Percentiles rank a stretch among this genome's conserved stretches.
Evolutionary conservation across 2,113 vertebrate genomes (phyloP).

Genomic region (Hemiscyllium ocellatum): DNA sequence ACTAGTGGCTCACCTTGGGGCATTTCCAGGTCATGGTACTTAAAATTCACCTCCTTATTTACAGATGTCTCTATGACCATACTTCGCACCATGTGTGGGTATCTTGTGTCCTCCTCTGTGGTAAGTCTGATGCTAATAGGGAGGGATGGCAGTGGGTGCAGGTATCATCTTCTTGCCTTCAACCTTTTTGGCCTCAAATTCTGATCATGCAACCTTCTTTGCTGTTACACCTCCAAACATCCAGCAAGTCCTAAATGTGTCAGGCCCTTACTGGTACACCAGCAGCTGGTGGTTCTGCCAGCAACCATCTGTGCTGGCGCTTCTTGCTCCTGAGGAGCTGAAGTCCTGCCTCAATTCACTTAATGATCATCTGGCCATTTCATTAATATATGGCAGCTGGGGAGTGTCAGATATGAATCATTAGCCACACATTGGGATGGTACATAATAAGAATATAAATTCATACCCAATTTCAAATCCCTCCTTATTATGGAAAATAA

Average conservation of each 20-base stretch:
- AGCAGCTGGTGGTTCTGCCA: not conserved
- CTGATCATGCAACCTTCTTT: too few species aligned
- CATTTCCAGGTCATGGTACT: not conserved
- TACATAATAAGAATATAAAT: too few species aligned
- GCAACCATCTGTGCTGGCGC: not conserved
- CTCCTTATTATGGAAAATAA: too few species aligned
- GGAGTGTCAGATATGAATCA: too few species aligned
- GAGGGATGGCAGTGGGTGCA: too few species aligned
- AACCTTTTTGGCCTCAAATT: not conserved
- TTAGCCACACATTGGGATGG: too few species aligned
- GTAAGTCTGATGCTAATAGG: not conserved
- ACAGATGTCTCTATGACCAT: not conserved
- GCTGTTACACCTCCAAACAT: not conserved
- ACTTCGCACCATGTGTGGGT: not conserved
- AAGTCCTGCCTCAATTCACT: too few species aligned
- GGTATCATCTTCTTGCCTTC: not conserved
- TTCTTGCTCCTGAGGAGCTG: not conserved
- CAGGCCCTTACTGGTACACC: not conserved
- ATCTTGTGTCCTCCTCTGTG: not conserved
- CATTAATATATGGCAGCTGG: not conserved
- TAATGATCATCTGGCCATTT: not conserved
- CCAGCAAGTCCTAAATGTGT: not conserved
- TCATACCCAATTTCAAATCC: too few species aligned
- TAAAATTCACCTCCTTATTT: not conserved
- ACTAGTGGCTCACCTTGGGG: not conserved